phyloP scores from a whole-genome alignment of 1,140 invertebrate species.

The Drosophila paulistorum region DNA sequence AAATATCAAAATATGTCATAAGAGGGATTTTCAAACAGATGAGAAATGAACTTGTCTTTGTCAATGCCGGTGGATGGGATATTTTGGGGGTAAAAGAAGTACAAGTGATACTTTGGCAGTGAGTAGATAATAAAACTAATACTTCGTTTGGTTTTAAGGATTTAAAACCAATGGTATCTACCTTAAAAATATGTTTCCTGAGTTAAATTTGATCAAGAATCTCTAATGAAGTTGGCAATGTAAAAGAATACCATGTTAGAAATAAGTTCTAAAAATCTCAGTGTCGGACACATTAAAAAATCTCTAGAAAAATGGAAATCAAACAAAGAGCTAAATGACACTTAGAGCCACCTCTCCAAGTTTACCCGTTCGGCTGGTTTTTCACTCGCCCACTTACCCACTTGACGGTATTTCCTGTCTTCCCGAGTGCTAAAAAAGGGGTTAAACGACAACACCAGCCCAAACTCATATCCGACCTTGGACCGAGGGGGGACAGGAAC shows the following conservation, averaged over 20 bases:
- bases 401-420: slow-evolving; percentile 3
- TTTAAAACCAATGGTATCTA: not conserved
- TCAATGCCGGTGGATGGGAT: too few relatives aligned
- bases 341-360: slow-evolving; percentile 28
- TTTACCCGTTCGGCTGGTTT: not conserved
- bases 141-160: not conserved
- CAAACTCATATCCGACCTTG: not conserved
- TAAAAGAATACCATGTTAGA: too few relatives aligned
- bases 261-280: not conserved
- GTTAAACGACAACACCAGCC: slow-evolving; percentile 48
- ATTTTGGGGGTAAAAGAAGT: too few relatives aligned
- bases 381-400: too few relatives aligned
- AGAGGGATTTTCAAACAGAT: slow-evolving; percentile 61
- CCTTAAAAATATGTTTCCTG: not conserved
- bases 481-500: not conserved
- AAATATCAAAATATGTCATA: slow-evolving; percentile 83
- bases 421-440: slow-evolving; percentile 49
- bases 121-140: not conserved
- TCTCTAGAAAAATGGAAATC: slow-evolving; percentile 18
- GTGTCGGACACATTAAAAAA: slow-evolving; percentile 15
- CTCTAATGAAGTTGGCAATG: too few relatives aligned
- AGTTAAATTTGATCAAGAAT: too few relatives aligned
- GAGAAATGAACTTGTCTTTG: slow-evolving; percentile 33
- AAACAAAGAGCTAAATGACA: slow-evolving; percentile 68
- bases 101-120: not conserved